Evolutionary conservation across 2,888 invertebrate species (phyloP).

Genomic region (Aspidapion aeneum): DNA sequence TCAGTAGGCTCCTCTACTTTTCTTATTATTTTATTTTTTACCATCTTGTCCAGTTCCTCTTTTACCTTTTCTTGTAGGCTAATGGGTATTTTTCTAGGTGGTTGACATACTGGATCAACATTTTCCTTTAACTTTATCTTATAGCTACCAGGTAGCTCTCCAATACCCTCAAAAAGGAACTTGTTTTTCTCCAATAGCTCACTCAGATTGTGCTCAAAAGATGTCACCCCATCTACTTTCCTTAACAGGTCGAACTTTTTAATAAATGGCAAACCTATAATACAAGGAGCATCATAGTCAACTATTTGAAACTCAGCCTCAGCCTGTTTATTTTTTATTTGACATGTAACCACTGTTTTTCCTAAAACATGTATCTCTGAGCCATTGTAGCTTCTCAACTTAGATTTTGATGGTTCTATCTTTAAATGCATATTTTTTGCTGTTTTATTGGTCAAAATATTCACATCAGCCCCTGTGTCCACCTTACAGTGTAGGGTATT

Average conservation of each 20-base stretch:
- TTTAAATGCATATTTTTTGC: not conserved
- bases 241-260: not conserved
- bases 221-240: not conserved
- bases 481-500: not conserved
- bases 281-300: constrained; percentile 3
- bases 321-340: not conserved
- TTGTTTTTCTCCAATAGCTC: not conserved
- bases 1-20: constrained; percentile 2
- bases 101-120: not conserved
- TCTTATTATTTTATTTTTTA: not conserved
- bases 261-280: constrained; percentile 5
- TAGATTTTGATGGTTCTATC: not conserved
- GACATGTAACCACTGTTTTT: not conserved
- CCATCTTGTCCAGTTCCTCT: constrained; percentile 6
- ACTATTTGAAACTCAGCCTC: constrained; percentile 6
- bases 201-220: not conserved
- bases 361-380: not conserved
- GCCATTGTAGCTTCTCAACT: constrained; percentile 8
- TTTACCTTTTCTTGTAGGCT: not conserved
- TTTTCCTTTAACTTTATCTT: not conserved
- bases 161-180: not conserved
- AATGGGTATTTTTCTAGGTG: constrained; percentile 8
- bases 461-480: constrained; percentile 3
- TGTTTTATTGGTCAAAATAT: constrained; percentile 3
- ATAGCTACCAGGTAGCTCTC: not conserved